Base-by-base conservation (phyloP, 1,140 invertebrate genomes). In the Drosophila dunni region DNA sequence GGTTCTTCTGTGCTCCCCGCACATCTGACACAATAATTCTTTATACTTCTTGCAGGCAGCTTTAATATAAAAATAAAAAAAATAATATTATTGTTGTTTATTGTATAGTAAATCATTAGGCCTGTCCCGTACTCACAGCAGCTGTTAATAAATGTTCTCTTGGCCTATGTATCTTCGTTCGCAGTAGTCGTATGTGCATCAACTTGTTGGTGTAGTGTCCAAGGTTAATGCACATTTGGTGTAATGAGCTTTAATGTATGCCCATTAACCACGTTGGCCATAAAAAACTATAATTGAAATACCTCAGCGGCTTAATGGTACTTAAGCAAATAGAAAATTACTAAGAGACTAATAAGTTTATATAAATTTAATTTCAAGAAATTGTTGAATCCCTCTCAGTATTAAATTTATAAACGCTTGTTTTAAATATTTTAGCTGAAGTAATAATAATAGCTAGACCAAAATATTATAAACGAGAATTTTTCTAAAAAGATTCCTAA, bases 11-110 rank as follows among this genome's bases (percentile, higher is more conserved):
- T 62, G 33, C 24, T 29, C 45, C 53, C 46, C 13, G 50, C 62
- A 71, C 83, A 88, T 88, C 83, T 88, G 83, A 88, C 83, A 88
- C 79, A 83, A 88, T 82, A 82, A 81, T 75, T 66, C 63, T 15
- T 64, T 63, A 66, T 56, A 58, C 63, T 34, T 51, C 3, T 5
- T 5, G 2, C 10, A 38, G 11, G 13, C 50, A 20, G 40, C 20
- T 56, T 54, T 46, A 11, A 44, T 58, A 74, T 58, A 17, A 54
- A 64, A 78, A 63, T 29, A 13, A 29, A 48, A 74, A 65, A 81
- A 65, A 42, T 11, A 40, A 63, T 51, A 17, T 33, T 78, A 74
- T 69, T 72, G 64, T 76, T 71, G 56, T 82, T 78, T 88, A 82
- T 78, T 71, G 66, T 79, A 61, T 72, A 56, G 54, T 70, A 74